Evolutionary conservation across 1,140 invertebrate genomes (phyloP).

Genomic region (Asobara japonica): DNA sequence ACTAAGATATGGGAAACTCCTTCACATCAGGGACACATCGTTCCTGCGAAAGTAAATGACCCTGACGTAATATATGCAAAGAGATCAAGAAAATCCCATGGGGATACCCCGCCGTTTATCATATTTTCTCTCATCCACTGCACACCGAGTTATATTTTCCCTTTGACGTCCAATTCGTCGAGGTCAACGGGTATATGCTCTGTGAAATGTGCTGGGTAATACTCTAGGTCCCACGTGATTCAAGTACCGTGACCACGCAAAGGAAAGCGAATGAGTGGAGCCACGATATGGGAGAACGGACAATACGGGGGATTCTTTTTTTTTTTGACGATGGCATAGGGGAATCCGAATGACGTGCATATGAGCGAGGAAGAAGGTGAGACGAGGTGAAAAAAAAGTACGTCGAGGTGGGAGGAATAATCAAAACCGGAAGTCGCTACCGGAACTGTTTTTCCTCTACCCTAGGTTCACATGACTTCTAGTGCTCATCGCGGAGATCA

Average conservation of each 20-base stretch:
- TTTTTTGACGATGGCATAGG: conserved; percentile 7
- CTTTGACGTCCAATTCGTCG: neutral
- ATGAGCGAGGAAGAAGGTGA: neutral
- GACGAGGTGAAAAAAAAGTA: conserved; percentile 3
- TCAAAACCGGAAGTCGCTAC: conserved; percentile 60
- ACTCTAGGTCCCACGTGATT: conserved; percentile 61
- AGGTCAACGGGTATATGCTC: conserved; percentile 10
- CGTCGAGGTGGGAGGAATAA: conserved; percentile 44
- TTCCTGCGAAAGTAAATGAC: neutral
- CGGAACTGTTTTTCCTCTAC: conserved; percentile 53
- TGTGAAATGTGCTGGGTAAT: conserved; percentile 41
- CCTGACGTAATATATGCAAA: neutral
- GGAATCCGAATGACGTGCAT: conserved; percentile 6
- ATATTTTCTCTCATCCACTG: neutral
- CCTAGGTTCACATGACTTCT: conserved; percentile 57
- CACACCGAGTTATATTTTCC: neutral
- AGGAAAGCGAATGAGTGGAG: conserved; percentile 50
- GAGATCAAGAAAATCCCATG: neutral
- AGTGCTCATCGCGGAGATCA: conserved; percentile 51
- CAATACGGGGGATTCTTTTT: conserved; percentile 11
- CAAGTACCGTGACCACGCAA: conserved; percentile 61
- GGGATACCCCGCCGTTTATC: neutral
- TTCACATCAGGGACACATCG: neutral
- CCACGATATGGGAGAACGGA: conserved; percentile 43
- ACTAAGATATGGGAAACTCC: neutral